A percentile compares a stretch with the other conserved stretches of the same genome.
These are phyloP conservation scores for Eulemur albifrons DNA, from an alignment of 2,797 vertebrate genomes.

Conservation along the genomic window DNA sequence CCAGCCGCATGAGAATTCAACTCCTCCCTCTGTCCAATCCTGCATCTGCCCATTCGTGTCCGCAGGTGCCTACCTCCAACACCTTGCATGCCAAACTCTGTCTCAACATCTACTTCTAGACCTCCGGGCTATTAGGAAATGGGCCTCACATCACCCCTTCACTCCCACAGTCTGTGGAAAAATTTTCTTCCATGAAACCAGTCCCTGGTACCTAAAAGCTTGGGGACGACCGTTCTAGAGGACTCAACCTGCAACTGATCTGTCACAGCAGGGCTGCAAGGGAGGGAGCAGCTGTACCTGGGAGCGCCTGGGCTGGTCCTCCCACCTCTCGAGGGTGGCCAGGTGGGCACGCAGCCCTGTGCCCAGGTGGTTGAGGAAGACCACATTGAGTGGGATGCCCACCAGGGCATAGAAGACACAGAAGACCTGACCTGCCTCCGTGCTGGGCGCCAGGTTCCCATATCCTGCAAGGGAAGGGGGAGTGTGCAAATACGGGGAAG, in stretches of 20 bases:
- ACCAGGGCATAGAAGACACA: slow-evolving; percentile 95
- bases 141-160: too few species aligned
- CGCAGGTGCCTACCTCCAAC: not conserved
- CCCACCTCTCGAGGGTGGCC: slow-evolving; percentile 87
- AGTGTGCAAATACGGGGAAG: not conserved
- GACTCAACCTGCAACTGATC: not conserved
- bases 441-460: slow-evolving; percentile 93
- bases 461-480: slow-evolving; percentile 86
- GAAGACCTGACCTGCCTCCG: slow-evolving; percentile 91
- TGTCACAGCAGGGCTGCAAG: not conserved
- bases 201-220: too few species aligned
- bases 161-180: too few species aligned
- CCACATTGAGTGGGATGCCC: slow-evolving; percentile 92
- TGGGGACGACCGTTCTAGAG: not conserved
- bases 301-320: slow-evolving; percentile 79
- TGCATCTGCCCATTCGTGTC: not conserved
- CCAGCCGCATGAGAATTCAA: accelerated
- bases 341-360: slow-evolving; percentile 89
- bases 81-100: too few species aligned
- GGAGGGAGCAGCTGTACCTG: slow-evolving; percentile 73
- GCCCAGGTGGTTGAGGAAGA: slow-evolving; percentile 93
- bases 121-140: too few species aligned
- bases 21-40: not conserved
- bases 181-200: too few species aligned
- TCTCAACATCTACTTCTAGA: not conserved